A percentile compares a stretch with the other conserved stretches of the same genome.
Evolutionary conservation across 1,140 invertebrate species (phyloP).

Genomic region (Leptestheria dahalacensis): DNA sequence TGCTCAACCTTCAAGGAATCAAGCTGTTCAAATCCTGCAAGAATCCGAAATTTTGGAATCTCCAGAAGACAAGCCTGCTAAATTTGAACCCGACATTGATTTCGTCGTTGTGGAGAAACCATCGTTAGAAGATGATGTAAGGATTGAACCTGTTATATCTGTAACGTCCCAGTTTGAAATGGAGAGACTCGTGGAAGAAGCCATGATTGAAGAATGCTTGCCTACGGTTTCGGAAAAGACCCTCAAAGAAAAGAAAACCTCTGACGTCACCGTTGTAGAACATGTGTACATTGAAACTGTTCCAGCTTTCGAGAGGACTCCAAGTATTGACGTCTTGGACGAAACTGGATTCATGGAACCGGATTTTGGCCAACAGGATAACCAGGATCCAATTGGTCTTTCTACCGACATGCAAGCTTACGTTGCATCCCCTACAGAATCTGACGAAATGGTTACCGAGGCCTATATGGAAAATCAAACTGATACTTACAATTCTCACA

Average conservation of each 20-base stretch:
- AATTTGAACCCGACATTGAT: slow-evolving; percentile 1
- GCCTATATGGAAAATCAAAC: neutral
- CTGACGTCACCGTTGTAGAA: slow-evolving; percentile 2
- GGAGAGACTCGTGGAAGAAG: slow-evolving; percentile 8
- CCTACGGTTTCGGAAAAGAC: neutral
- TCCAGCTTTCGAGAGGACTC: neutral
- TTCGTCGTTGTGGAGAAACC: slow-evolving; percentile 6
- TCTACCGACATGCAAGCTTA: slow-evolving; percentile 5
- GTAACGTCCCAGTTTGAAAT: neutral
- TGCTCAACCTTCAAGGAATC: neutral
- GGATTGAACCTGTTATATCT: neutral
- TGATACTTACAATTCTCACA: neutral
- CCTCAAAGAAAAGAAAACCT: neutral
- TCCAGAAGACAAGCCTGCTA: neutral
- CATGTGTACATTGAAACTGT: slow-evolving; percentile 10
- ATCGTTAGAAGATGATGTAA: neutral
- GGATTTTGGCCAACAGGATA: neutral
- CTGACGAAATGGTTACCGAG: slow-evolving; percentile 4
- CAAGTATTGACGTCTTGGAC: slow-evolving; percentile 2
- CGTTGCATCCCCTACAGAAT: neutral
- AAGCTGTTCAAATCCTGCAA: neutral
- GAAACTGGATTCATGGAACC: neutral
- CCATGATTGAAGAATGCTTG: slow-evolving; percentile 1
- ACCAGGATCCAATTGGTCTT: slow-evolving; percentile 3
- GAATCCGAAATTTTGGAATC: neutral